A percentile compares a stretch with the other conserved stretches of the same genome.
Conservation (phyloP, 2,888 invertebrate species). For the Andricus curvator region DNA sequence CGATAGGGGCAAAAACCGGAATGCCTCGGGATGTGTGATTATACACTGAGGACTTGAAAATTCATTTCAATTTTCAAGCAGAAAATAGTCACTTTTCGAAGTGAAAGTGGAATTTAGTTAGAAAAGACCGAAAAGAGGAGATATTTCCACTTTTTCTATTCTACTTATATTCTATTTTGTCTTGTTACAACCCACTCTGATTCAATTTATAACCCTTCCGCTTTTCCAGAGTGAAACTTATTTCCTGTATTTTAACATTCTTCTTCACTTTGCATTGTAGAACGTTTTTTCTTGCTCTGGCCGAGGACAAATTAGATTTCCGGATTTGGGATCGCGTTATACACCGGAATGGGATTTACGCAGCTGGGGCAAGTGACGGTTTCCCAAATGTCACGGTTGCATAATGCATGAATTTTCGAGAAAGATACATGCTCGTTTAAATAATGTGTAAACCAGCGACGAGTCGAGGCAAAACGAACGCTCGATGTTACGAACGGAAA, state of each 20-base stretch:
- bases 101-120: not conserved
- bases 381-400: constrained; percentile 18
- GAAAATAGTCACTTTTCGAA: constrained; percentile 14
- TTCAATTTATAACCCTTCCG: not conserved
- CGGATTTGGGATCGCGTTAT: not conserved
- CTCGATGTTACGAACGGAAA: constrained; percentile 34
- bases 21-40: constrained; percentile 11
- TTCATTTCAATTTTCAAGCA: not conserved
- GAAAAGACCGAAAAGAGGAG: not conserved
- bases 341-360: constrained; percentile 14
- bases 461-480: constrained; percentile 24
- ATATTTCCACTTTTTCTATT: no score
- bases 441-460: constrained; percentile 30
- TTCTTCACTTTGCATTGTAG: not conserved
- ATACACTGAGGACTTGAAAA: constrained; percentile 1
- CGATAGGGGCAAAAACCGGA: constrained; percentile 27
- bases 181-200: not conserved
- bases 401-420: constrained; percentile 29
- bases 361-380: not conserved
- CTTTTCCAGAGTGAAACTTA: not conserved
- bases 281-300: not conserved
- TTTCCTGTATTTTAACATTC: not conserved
- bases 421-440: constrained; percentile 21
- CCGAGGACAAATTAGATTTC: not conserved
- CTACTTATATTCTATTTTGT: not conserved